A percentile compares a stretch with the other conserved stretches of the same genome.
phyloP scores from a whole-genome alignment of 2,113 vertebrate species.

The Cottus gobio region DNA sequence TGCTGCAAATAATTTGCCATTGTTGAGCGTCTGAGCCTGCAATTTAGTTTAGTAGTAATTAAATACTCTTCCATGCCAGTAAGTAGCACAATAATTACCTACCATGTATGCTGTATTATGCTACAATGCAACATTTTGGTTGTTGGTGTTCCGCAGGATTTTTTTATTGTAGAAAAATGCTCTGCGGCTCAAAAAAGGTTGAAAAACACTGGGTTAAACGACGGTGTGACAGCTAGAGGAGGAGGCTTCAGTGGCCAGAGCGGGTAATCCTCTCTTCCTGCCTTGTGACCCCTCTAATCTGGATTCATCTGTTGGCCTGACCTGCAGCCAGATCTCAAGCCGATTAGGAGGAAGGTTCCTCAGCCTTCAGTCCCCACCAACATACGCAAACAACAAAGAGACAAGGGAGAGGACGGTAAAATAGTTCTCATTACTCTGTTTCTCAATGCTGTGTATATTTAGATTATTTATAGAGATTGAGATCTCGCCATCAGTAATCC shows the following conservation, averaged over 20 bases:
- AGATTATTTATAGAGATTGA: constrained; percentile 38
- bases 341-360: constrained; percentile 83
- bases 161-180: too few species aligned
- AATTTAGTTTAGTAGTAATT: too few species aligned
- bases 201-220: too few species aligned
- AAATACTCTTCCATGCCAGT: too few species aligned
- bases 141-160: too few species aligned
- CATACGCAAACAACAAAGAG: constrained; percentile 45
- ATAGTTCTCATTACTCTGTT: not conserved
- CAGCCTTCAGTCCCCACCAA: constrained; percentile 33
- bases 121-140: too few species aligned
- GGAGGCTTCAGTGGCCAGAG: constrained; percentile 46
- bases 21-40: too few species aligned
- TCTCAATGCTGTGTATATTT: not conserved
- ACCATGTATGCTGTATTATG: too few species aligned
- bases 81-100: too few species aligned
- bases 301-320: constrained; percentile 83
- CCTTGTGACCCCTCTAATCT: constrained; percentile 90
- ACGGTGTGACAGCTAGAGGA: constrained; percentile 34
- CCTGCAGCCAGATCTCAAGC: constrained; percentile 83
- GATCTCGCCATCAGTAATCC: constrained; percentile 25
- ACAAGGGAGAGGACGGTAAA: not conserved
- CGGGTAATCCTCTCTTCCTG: constrained; percentile 87
- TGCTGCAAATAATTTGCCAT: too few species aligned
- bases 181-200: too few species aligned